Evolutionary conservation across 2,888 invertebrate species (phyloP).

Genomic region (Marasmarcha lunaedactyla): DNA sequence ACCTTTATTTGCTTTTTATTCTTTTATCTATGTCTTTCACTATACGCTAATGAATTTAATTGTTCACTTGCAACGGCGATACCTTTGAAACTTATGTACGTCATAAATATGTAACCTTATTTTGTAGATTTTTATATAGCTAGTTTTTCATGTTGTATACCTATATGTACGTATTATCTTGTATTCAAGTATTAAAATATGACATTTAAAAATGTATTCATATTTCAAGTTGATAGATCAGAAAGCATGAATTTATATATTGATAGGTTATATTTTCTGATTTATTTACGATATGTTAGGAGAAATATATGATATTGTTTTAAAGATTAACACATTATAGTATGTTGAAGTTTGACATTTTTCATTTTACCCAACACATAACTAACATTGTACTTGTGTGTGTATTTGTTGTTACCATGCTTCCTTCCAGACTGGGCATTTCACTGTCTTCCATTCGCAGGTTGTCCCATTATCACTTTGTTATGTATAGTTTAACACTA

Average conservation of each 20-base stretch:
- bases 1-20: neutral
- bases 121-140: slow-evolving; percentile 3
- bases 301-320: slow-evolving; percentile 28
- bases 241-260: neutral
- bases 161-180: neutral
- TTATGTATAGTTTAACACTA: slow-evolving; percentile 44
- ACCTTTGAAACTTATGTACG: no score
- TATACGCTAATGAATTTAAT: neutral
- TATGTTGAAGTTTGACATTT: slow-evolving; percentile 26
- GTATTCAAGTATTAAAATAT: slow-evolving; percentile 1
- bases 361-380: slow-evolving; percentile 23
- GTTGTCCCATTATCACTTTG: slow-evolving; percentile 44
- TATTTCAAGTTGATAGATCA: neutral
- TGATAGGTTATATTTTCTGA: neutral
- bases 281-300: slow-evolving; percentile 16
- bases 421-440: slow-evolving; percentile 46
- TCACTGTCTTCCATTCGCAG: slow-evolving; percentile 22
- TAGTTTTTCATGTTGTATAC: neutral
- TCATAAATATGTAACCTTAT: neutral
- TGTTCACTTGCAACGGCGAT: neutral
- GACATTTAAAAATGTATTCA: slow-evolving; percentile 2
- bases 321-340: slow-evolving; percentile 28
- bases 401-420: slow-evolving; percentile 40
- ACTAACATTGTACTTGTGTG: slow-evolving; percentile 20
- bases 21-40: neutral